A percentile compares a stretch with the other conserved stretches of the same genome.
phyloP scores from a whole-genome alignment of 2,888 invertebrate species.

The Melinaea menophilus region DNA sequence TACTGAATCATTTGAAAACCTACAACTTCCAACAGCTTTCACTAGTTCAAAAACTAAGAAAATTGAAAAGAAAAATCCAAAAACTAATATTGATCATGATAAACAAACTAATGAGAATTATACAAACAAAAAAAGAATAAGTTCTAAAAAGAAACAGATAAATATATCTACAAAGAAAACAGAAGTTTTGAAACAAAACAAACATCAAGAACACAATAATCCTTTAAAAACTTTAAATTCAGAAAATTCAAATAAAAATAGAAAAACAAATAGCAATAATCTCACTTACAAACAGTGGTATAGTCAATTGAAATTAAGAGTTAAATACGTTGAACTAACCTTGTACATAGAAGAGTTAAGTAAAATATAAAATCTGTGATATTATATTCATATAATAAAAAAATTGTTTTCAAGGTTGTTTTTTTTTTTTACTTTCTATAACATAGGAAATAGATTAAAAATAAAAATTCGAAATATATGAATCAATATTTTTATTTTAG shows the following conservation, averaged over 20 bases:
- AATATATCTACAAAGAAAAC: background rate
- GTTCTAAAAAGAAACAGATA: background rate
- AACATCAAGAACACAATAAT: background rate
- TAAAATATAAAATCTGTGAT: constrained; percentile 29
- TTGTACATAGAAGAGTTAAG: constrained; percentile 57
- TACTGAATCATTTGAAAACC: constrained; percentile 21
- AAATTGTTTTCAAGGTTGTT: too few relatives aligned
- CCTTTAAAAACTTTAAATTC: background rate
- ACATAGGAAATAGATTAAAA: too few relatives aligned
- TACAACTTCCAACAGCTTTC: constrained; percentile 48
- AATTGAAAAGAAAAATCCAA: constrained; percentile 7
- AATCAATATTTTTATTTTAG: too few relatives aligned
- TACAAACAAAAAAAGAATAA: background rate
- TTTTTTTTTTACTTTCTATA: too few relatives aligned
- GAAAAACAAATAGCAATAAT: constrained; percentile 1
- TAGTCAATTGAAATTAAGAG: constrained; percentile 49
- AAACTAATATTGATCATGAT: constrained; percentile 9
- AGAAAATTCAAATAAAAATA: constrained; percentile 4
- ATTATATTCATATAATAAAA: background rate
- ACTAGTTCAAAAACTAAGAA: constrained; percentile 35
- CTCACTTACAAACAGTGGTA: constrained; percentile 48
- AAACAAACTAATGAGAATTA: constrained; percentile 5
- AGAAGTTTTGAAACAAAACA: background rate
- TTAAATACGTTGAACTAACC: constrained; percentile 50
- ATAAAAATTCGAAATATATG: too few relatives aligned